A percentile compares a stretch with the other conserved stretches of the same genome.
These are phyloP conservation scores for Andrena bicolor DNA, from an alignment of 2,888 invertebrate genomes.

Conservation along the genomic window DNA sequence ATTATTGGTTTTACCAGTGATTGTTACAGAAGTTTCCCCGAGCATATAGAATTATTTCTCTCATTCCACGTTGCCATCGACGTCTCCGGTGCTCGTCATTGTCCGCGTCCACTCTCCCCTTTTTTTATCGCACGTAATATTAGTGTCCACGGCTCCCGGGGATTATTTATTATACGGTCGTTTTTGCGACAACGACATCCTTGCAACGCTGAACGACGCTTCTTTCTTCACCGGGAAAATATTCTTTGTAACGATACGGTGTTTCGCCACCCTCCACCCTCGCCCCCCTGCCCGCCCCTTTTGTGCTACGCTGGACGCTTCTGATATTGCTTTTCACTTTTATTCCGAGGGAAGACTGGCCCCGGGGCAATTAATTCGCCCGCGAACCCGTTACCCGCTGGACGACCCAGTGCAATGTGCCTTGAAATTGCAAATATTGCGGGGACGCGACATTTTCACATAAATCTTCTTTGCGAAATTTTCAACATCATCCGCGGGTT, in stretches of 20 bases:
- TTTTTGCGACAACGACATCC: constrained; percentile 56
- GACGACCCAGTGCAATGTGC: background rate
- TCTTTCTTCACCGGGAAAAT: constrained; percentile 49
- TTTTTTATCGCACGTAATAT: constrained; percentile 69
- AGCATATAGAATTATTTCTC: background rate
- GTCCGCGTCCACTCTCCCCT: constrained; percentile 38
- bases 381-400: background rate
- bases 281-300: constrained; percentile 8
- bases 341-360: background rate
- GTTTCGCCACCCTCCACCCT: constrained; percentile 9
- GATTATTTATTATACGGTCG: constrained; percentile 66
- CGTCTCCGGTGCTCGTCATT: constrained; percentile 38
- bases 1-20: too few species aligned
- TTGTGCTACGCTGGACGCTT: constrained; percentile 8
- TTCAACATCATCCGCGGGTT: too few species aligned
- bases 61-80: constrained; percentile 10
- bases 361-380: constrained; percentile 31
- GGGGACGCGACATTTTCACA: background rate
- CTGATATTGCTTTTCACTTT: constrained; percentile 51
- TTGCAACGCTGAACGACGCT: constrained; percentile 47
- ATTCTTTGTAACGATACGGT: constrained; percentile 46
- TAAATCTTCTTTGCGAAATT: too few species aligned
- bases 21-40: background rate
- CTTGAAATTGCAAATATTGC: background rate
- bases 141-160: constrained; percentile 44